A percentile compares a stretch with the other conserved stretches of the same genome.
Conservation (phyloP, 2,113 vertebrate genomes). For the Gobiocypris rarus region DNA sequence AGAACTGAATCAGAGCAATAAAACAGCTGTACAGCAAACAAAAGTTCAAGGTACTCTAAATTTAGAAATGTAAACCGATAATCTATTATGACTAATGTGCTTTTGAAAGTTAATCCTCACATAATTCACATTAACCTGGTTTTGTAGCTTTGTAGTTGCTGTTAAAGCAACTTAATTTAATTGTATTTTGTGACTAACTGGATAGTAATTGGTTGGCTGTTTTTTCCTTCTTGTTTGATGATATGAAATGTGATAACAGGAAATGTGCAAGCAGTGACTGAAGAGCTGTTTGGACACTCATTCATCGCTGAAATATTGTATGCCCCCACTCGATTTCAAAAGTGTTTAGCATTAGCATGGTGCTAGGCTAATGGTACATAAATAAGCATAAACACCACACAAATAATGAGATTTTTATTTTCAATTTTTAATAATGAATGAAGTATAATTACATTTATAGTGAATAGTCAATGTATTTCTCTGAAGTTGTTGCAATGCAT, state of each 20-base stretch:
- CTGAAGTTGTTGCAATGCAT: no score
- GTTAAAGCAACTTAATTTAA: slow-evolving; percentile 70
- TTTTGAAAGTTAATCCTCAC: slow-evolving; percentile 50
- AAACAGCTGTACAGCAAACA: background rate
- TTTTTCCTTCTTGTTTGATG: slow-evolving; percentile 73
- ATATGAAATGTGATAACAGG: slow-evolving; percentile 71
- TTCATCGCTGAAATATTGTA: background rate
- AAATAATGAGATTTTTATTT: background rate
- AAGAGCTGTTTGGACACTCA: slow-evolving; percentile 19
- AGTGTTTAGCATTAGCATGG: background rate
- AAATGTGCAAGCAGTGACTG: slow-evolving; percentile 59
- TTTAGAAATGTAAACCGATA: slow-evolving; percentile 15
- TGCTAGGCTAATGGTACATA: background rate
- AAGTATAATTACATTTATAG: background rate
- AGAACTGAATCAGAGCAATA: no score
- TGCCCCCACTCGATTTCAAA: background rate
- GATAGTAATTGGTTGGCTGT: slow-evolving; percentile 81
- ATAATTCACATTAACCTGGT: slow-evolving; percentile 56
- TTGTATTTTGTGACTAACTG: slow-evolving; percentile 81
- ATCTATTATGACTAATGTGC: slow-evolving; percentile 69
- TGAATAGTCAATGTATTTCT: background rate
- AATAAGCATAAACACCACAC: background rate
- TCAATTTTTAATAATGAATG: background rate
- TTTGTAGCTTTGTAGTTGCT: slow-evolving; percentile 55
- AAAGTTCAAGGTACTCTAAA: slow-evolving; percentile 11